A percentile compares a stretch with the other conserved stretches of the same genome.
phyloP scores from a whole-genome alignment of 2,113 vertebrate species.

The Paramormyrops kingsleyae region DNA sequence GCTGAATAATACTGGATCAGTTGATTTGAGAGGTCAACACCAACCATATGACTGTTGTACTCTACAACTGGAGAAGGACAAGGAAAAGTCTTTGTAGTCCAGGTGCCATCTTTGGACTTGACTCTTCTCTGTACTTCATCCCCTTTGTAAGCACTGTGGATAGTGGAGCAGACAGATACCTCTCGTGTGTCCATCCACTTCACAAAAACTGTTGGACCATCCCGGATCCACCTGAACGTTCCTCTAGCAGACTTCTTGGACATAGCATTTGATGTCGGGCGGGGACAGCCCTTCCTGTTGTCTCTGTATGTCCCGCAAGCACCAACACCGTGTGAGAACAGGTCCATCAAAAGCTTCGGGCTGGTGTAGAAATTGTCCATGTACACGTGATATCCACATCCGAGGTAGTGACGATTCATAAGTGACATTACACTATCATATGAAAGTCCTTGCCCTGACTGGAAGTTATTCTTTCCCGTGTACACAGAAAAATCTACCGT shows the following conservation, averaged over 20 bases:
- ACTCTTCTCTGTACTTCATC: no score
- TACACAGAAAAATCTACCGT: not conserved
- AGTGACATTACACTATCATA: not conserved
- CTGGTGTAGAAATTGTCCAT: conserved; percentile 26
- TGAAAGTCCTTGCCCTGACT: not conserved
- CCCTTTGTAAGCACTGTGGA: no score
- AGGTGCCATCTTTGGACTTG: no score
- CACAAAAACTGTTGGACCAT: not conserved
- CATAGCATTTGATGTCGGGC: not conserved
- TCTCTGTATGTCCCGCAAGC: not conserved
- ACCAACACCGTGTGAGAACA: not conserved
- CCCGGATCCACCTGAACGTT: not conserved
- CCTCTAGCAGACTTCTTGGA: not conserved
- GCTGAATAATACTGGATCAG: no score
- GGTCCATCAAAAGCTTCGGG: conserved; percentile 22
- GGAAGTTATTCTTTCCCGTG: not conserved
- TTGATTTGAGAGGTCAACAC: no score
- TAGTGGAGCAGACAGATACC: not conserved
- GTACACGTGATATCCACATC: conserved; percentile 24
- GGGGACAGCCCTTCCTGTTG: not conserved
- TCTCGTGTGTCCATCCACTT: not conserved
- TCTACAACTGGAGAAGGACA: no score
- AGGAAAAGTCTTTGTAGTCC: no score
- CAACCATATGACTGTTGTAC: no score
- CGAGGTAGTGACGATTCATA: not conserved